Base-by-base conservation (phyloP, 35 echinoderm and acorn worm genomes). In the Strongylocentrotus purpuratus region DNA sequence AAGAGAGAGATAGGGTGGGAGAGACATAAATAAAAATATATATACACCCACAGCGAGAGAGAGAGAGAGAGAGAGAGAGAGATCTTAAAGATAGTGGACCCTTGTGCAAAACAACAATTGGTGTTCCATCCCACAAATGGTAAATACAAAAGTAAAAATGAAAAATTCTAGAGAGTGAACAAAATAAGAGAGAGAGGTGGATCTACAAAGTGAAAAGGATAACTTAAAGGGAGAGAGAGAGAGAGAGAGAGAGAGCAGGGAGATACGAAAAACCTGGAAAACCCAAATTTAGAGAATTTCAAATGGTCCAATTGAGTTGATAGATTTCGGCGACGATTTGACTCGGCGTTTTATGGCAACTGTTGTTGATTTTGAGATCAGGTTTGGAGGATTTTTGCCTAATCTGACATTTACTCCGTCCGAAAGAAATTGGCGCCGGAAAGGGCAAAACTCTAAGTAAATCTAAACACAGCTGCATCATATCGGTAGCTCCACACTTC, bases 401-500 rank as follows among this genome's bases (percentile, higher is more conserved):
- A 28, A 78, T 78, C 65, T 78, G 65, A 78, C 28, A 78, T 78
- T 78, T 78, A 22, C 20, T 78, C 65, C 65, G 28, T 28, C 22
- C 65, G 65, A 8, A 78, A 78, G 65, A 78, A 78, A 78, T 78
- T 78, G 65, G 65, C 65, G 65, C 65, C 65, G 65, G 7, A 78
- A 78, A 78, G 65, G 65, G 65, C 20, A 78, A 41, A 78, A 78
- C 65, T 78, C 65, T 78, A 78, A 28, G 20, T 25, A 78, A 78
- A 78, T 78, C 65, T 28, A 78, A 78, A 78, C 65, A 78, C 65
- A 78, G 65, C 65, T 78, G 65, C 65, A 78, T n/a, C 65, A 78
- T 28, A n/a, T 78, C 65, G 28, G 7, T 78, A n/a, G 65, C 65
- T 7, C 65, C 18, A 78, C 65, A 78, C 65, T 78, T 28, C 65